These are phyloP conservation scores for Petrocephalus sullivani DNA, from an alignment of 2,797 vertebrate species.

Conservation along the genomic window DNA sequence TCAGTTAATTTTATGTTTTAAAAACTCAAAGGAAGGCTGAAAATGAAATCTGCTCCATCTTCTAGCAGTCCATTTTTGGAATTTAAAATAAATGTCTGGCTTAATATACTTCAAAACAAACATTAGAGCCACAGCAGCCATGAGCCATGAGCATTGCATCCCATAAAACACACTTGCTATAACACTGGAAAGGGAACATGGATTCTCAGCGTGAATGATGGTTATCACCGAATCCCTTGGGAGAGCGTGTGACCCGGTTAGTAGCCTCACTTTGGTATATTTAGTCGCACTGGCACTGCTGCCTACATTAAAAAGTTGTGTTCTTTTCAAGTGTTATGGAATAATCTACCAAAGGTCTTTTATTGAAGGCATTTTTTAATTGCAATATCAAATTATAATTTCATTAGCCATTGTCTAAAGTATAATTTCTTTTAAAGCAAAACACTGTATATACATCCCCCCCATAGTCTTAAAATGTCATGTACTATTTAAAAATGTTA, in stretches of 20 bases:
- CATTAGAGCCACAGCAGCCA: background rate
- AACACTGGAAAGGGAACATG: background rate
- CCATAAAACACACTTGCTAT: background rate
- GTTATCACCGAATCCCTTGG: too few relatives aligned
- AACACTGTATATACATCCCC: background rate
- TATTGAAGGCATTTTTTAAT: background rate
- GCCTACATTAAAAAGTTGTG: background rate
- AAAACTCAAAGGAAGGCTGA: background rate
- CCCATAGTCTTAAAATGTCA: background rate
- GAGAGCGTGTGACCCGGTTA: background rate
- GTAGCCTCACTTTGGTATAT: background rate
- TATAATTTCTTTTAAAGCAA: background rate
- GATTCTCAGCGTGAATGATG: too few relatives aligned
- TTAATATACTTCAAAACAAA: background rate
- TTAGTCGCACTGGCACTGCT: background rate
- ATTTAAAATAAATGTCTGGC: background rate
- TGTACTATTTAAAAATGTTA: background rate
- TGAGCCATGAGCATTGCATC: background rate
- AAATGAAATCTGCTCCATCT: background rate
- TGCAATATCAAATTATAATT: background rate
- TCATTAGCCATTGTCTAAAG: background rate
- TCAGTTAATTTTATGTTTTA: background rate
- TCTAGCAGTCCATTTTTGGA: background rate
- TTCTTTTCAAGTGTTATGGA: background rate
- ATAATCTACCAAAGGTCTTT: background rate